These are phyloP conservation scores for Euura lappo DNA, from an alignment of 1,140 invertebrate genomes.

Conservation along the genomic window DNA sequence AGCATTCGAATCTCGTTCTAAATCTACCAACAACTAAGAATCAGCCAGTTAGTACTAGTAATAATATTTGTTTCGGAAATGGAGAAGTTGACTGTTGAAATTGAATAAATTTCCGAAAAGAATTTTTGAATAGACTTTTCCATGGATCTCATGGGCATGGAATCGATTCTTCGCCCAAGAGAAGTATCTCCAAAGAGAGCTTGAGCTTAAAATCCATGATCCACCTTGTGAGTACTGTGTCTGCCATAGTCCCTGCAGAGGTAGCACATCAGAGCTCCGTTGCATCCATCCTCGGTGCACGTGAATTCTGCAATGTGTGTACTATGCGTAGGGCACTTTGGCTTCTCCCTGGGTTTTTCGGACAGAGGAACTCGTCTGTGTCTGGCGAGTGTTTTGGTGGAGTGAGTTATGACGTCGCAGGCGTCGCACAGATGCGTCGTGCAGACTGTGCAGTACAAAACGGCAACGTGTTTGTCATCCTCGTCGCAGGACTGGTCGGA, in stretches of 20 bases:
- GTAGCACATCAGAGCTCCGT: slow-evolving; percentile 65
- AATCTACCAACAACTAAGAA: no score
- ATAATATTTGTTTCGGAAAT: no score
- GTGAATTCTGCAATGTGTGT: slow-evolving; percentile 68
- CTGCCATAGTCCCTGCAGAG: slow-evolving; percentile 69
- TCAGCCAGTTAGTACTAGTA: no score
- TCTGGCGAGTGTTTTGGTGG: slow-evolving; percentile 64
- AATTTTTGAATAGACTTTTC: no score
- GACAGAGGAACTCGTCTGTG: slow-evolving; percentile 67
- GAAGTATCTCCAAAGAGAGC: no score
- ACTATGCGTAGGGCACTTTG: slow-evolving; percentile 65
- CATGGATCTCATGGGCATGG: no score
- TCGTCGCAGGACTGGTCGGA: slow-evolving; percentile 66
- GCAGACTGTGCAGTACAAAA: slow-evolving; percentile 68
- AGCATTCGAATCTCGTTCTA: no score
- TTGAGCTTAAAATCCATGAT: background rate
- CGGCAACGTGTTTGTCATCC: slow-evolving; percentile 65
- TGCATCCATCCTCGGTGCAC: slow-evolving; percentile 66
- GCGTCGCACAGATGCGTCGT: slow-evolving; percentile 66
- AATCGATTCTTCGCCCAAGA: no score
- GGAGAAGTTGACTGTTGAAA: no score
- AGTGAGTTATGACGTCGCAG: slow-evolving; percentile 65
- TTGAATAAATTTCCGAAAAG: no score
- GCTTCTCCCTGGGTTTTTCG: slow-evolving; percentile 68
- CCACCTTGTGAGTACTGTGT: slow-evolving; percentile 66